These are phyloP conservation scores for Caenorhabditis sulstoni DNA, from an alignment of 2,888 invertebrate species.

Conservation along the genomic window DNA sequence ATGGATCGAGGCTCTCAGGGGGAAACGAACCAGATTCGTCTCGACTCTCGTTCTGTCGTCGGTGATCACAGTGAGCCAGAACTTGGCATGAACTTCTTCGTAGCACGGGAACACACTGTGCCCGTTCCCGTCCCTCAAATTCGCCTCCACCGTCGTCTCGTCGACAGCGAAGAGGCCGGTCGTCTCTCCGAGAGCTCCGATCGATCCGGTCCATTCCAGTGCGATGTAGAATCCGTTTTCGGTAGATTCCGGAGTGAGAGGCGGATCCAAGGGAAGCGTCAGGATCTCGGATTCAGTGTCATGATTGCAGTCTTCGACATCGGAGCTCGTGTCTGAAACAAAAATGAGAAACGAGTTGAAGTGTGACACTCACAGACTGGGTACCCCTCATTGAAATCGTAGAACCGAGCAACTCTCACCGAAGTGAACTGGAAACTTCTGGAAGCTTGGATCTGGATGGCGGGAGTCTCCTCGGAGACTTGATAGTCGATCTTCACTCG, in stretches of 20 bases:
- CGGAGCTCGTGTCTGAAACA: slow-evolving; percentile 30
- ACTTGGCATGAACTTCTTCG: slow-evolving; percentile 28
- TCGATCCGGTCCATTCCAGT: slow-evolving; percentile 27
- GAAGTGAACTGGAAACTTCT: slow-evolving; percentile 42
- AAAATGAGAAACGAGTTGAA: not conserved
- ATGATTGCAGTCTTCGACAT: slow-evolving; percentile 11
- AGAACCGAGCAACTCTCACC: slow-evolving; percentile 31
- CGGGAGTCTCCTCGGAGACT: slow-evolving; percentile 34
- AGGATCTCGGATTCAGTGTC: slow-evolving; percentile 32
- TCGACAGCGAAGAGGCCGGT: slow-evolving; percentile 27
- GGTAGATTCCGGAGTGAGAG: slow-evolving; percentile 26
- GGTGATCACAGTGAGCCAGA: slow-evolving; percentile 30
- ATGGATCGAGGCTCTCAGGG: not conserved
- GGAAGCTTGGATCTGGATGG: slow-evolving; percentile 37
- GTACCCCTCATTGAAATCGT: slow-evolving; percentile 38
- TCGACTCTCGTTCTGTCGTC: slow-evolving; percentile 41
- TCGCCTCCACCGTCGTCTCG: slow-evolving; percentile 24
- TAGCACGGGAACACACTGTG: slow-evolving; percentile 38
- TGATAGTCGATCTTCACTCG: slow-evolving; percentile 45
- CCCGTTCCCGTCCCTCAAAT: slow-evolving; percentile 32
- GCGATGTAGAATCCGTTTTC: slow-evolving; percentile 41
- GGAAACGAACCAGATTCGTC: slow-evolving; percentile 17
- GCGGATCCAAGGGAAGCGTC: slow-evolving; percentile 17
- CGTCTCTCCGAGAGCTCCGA: slow-evolving; percentile 9
- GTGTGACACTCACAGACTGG: slow-evolving; percentile 32